phyloP scores from a whole-genome alignment of 2,888 invertebrate species.

The Plagiodera versicolora region DNA sequence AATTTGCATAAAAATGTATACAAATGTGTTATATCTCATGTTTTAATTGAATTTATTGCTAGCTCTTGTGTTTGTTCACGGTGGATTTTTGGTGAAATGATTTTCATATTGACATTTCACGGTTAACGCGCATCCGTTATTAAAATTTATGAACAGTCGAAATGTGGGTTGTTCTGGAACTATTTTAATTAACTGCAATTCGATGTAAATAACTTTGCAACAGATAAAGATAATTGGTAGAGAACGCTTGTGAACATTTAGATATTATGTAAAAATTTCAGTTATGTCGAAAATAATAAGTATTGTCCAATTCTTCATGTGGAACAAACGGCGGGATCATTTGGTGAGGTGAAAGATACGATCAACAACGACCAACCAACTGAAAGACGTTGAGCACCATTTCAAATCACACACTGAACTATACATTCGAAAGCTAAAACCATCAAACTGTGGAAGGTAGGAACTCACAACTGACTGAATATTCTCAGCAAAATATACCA shows the following conservation, averaged over 20 bases:
- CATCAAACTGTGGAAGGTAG: no score
- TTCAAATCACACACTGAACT: no score
- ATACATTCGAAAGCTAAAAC: no score
- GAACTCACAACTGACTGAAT: no score
- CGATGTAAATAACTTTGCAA: slow-evolving; percentile 23
- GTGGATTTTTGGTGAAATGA: slow-evolving; percentile 14
- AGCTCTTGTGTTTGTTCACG: background rate
- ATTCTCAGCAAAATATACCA: no score
- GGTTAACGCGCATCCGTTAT: slow-evolving; percentile 17
- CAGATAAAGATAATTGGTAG: slow-evolving; percentile 29
- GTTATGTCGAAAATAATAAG: background rate
- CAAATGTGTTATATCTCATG: background rate
- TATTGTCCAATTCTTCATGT: slow-evolving; percentile 9
- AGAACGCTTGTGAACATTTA: slow-evolving; percentile 28
- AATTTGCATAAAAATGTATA: background rate
- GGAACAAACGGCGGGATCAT: slow-evolving; percentile 6
- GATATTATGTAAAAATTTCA: slow-evolving; percentile 23
- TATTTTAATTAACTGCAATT: slow-evolving; percentile 29
- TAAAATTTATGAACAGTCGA: slow-evolving; percentile 23
- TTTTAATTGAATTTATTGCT: background rate
- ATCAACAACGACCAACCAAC: background rate
- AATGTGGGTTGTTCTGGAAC: slow-evolving; percentile 20
- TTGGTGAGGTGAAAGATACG: background rate
- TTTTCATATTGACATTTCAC: slow-evolving; percentile 17
- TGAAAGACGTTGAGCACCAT: no score